A percentile compares a stretch with the other conserved stretches of the same genome.
Evolutionary conservation across 2,888 invertebrate genomes (phyloP).

Genomic region (Nowickia ferox): DNA sequence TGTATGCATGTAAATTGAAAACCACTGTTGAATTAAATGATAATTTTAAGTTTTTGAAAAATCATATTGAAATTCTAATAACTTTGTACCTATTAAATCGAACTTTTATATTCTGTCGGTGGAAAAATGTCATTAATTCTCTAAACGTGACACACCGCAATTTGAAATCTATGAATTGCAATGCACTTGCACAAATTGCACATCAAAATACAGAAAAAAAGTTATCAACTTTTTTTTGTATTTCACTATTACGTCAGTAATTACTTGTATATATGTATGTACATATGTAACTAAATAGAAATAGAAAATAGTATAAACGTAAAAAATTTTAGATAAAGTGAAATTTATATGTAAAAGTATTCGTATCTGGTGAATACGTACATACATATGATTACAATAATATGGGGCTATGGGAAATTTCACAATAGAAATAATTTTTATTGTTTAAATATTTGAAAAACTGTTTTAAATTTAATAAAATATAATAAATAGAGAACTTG

Average conservation of each 20-base stretch:
- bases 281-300: no score
- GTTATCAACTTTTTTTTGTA: constrained; percentile 5
- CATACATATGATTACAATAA: constrained; percentile 34
- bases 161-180: constrained; percentile 50
- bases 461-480: not conserved
- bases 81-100: not conserved
- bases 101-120: constrained; percentile 3
- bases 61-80: not conserved
- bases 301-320: not conserved
- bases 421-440: constrained; percentile 11
- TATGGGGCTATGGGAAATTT: constrained; percentile 10
- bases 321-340: constrained; percentile 24
- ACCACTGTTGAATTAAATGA: no score
- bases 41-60: no score
- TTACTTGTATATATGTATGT: not conserved
- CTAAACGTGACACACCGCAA: constrained; percentile 59
- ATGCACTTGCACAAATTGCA: constrained; percentile 43
- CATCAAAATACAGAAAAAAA: constrained; percentile 3
- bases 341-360: not conserved
- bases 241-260: constrained; percentile 36
- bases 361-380: constrained; percentile 27
- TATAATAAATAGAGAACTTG: not conserved
- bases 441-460: constrained; percentile 49
- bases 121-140: constrained; percentile 8
- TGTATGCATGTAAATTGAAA: no score